Evolutionary conservation across 2,888 invertebrate species (phyloP).

Genomic region (Platerodrilus igneus): DNA sequence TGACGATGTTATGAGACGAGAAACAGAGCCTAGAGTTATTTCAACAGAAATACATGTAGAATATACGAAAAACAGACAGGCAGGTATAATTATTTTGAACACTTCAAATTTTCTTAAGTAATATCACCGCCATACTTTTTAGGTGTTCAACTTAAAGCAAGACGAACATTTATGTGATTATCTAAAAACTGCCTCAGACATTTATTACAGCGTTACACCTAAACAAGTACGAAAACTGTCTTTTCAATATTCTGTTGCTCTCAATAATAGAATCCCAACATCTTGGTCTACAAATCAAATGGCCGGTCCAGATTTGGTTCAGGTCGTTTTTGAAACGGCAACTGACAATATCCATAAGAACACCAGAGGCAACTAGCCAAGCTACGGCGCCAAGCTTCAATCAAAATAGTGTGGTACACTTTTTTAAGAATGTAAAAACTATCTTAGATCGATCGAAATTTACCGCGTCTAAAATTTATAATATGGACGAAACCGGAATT

Average conservation of each 20-base stretch:
- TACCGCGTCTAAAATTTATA: conserved; percentile 1
- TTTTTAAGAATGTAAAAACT: conserved; percentile 1
- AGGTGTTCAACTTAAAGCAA: too few relatives aligned
- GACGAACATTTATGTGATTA: not conserved
- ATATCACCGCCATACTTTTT: too few relatives aligned
- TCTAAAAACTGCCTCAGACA: conserved; percentile 2
- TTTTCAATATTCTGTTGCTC: conserved; percentile 1
- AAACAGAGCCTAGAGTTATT: conserved; percentile 1
- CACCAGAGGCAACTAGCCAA: not conserved
- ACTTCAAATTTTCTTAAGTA: too few relatives aligned
- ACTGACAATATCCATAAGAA: conserved; percentile 1
- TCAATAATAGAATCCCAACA: conserved; percentile 2
- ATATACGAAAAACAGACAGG: conserved; percentile 2
- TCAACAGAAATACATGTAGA: conserved; percentile 2
- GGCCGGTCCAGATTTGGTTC: not conserved
- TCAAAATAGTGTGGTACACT: conserved; percentile 2
- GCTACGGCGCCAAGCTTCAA: conserved; percentile 1
- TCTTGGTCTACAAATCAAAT: conserved; percentile 4
- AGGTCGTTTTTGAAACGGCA: not conserved
- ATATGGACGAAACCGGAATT: conserved; percentile 1
- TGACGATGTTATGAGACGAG: conserved; percentile 1
- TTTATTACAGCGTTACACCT: conserved; percentile 4
- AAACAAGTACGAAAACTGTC: conserved; percentile 1
- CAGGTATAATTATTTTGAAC: conserved; percentile 3
- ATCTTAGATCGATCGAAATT: not conserved